phyloP scores from a whole-genome alignment of 2,797 vertebrate species.

The Sebastes aleutianus region DNA sequence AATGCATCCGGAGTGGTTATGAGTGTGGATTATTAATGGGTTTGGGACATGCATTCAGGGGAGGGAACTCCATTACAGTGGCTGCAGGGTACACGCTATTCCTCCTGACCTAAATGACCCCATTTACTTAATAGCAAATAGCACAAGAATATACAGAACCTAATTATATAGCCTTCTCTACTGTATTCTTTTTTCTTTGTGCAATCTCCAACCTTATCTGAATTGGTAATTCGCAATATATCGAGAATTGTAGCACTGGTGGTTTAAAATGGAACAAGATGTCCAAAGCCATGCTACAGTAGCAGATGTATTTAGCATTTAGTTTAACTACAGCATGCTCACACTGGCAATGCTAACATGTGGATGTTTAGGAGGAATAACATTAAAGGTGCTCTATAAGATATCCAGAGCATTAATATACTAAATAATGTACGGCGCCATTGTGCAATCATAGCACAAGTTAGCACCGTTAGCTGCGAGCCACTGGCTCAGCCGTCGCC shows the following conservation, averaged over 20 bases:
- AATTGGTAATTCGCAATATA: not conserved
- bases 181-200: not conserved
- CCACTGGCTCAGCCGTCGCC: too few relatives aligned
- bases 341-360: not conserved
- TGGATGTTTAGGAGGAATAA: not conserved
- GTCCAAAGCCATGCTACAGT: not conserved
- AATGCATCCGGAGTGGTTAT: conserved; percentile 52
- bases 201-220: not conserved
- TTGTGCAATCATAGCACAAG: too few relatives aligned
- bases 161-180: conserved; percentile 8
- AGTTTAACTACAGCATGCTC: not conserved
- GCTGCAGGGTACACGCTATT: conserved; percentile 33
- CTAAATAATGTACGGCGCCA: too few relatives aligned
- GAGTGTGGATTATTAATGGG: conserved; percentile 57
- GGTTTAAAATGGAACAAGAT: not conserved
- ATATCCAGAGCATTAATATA: too few relatives aligned
- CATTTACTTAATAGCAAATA: conserved; percentile 50
- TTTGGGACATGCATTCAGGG: conserved; percentile 29
- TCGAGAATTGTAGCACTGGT: rapidly evolving
- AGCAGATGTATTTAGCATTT: not conserved
- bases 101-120: conserved; percentile 34
- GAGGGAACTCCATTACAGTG: conserved; percentile 33
- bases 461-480: too few relatives aligned
- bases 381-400: too few relatives aligned
- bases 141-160: conserved; percentile 26